Conservation (phyloP, 2,113 vertebrate species). For the Pseudopipra pipra region DNA sequence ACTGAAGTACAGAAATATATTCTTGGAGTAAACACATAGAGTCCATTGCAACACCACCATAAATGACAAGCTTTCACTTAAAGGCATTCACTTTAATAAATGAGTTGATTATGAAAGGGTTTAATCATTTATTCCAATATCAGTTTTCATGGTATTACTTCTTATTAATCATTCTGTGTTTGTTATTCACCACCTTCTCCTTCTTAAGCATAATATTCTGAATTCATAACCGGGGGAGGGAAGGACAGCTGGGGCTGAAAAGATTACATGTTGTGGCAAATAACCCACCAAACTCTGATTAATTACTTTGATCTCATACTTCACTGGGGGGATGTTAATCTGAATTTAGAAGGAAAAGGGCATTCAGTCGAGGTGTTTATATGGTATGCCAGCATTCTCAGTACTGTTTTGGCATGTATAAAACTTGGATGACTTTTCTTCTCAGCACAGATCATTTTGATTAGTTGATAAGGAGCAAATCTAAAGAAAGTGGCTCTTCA, state of each 20-base stretch:
- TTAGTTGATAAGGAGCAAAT: background rate
- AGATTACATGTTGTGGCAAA: background rate
- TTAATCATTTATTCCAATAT: conserved; percentile 46
- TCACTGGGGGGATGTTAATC: background rate
- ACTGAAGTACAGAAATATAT: conserved; percentile 46
- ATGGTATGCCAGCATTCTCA: background rate
- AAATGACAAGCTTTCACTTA: conserved; percentile 31
- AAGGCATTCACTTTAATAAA: conserved; percentile 48
- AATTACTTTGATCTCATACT: conserved; percentile 8
- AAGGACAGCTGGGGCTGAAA: conserved; percentile 20
- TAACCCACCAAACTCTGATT: background rate
- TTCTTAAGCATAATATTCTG: background rate
- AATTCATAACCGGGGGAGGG: background rate
- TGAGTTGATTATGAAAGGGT: conserved; percentile 50
- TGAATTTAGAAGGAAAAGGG: conserved; percentile 4
- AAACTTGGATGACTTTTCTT: background rate
- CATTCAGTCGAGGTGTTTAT: background rate
- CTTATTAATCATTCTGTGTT: conserved; percentile 36
- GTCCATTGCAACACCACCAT: conserved; percentile 7
- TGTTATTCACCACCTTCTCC: conserved; percentile 27
- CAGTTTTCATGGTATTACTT: conserved; percentile 20
- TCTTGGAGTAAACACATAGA: conserved; percentile 35
- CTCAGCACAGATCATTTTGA: background rate
- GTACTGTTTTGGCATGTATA: background rate
- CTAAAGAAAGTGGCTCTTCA: background rate